Conservation (phyloP, 2,113 vertebrate genomes). For the Pavo muticus region DNA sequence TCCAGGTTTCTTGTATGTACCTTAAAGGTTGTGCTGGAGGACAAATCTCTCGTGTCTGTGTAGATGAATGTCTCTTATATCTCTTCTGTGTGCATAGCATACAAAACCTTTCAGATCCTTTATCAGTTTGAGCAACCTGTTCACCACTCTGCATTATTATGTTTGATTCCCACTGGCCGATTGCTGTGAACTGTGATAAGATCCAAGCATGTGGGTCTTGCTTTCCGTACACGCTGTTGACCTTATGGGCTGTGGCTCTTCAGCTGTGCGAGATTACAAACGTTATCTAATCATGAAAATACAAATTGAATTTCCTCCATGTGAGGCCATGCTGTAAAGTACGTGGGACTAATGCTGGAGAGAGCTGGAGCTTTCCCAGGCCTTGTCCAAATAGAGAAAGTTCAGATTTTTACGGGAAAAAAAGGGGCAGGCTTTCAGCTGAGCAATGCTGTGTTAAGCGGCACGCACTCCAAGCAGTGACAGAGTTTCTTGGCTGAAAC, state of each 20-base stretch:
- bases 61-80: not conserved
- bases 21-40: not conserved
- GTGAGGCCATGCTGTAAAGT: not conserved
- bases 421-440: not conserved
- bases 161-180: not conserved
- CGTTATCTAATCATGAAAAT: not conserved
- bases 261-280: not conserved
- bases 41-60: not conserved
- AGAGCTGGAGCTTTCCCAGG: not conserved
- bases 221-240: not conserved
- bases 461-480: not conserved
- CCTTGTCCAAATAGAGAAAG: not conserved
- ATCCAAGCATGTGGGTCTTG: not conserved
- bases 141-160: accelerated
- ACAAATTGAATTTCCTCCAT: not conserved
- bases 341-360: not conserved
- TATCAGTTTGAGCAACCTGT: not conserved
- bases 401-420: accelerated
- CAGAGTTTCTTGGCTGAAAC: not conserved
- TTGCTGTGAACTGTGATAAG: not conserved
- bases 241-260: not conserved
- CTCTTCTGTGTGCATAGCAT: too few species aligned
- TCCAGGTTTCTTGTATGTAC: not conserved
- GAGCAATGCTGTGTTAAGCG: not conserved
- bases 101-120: not conserved